These are phyloP conservation scores for Keiferia lycopersicella DNA, from an alignment of 2,888 invertebrate species.

Conservation along the genomic window DNA sequence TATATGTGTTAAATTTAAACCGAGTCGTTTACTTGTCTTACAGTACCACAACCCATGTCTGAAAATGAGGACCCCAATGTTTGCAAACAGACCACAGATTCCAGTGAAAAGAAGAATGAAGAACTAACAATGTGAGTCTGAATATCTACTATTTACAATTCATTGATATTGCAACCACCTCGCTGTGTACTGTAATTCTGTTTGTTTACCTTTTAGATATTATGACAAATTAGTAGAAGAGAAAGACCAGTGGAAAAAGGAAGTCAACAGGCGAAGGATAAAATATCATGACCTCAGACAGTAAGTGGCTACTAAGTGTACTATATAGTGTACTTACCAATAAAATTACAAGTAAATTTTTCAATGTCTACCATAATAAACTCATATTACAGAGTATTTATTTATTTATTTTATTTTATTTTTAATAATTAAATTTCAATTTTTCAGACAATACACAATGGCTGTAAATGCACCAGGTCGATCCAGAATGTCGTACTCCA, in stretches of 20 bases:
- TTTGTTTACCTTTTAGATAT: conserved; percentile 49
- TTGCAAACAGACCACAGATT: conserved; percentile 40
- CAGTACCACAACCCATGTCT: conserved; percentile 53
- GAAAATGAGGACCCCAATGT: conserved; percentile 46
- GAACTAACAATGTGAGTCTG: conserved; percentile 51
- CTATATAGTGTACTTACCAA: neutral
- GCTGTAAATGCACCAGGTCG: conserved; percentile 52
- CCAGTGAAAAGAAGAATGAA: conserved; percentile 45
- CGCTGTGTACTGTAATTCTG: neutral
- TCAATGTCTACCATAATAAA: too few species aligned
- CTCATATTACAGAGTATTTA: too few species aligned
- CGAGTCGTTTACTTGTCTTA: conserved; percentile 34
- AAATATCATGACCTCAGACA: conserved; percentile 67
- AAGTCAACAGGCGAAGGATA: conserved; percentile 60
- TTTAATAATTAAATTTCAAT: too few species aligned
- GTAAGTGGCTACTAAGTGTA: conserved; percentile 47
- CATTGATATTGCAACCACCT: too few species aligned
- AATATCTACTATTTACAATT: neutral
- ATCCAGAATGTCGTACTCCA: conserved; percentile 62
- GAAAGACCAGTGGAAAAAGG: conserved; percentile 72
- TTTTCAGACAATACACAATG: conserved; percentile 62
- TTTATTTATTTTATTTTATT: neutral
- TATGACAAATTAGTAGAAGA: conserved; percentile 59
- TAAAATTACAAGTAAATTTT: too few species aligned
- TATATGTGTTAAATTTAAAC: neutral